Evolutionary conservation across 2,113 vertebrate genomes (phyloP), one percentile per base, ranked within the genome.

Genomic region (Coturnix japonica): DNA sequence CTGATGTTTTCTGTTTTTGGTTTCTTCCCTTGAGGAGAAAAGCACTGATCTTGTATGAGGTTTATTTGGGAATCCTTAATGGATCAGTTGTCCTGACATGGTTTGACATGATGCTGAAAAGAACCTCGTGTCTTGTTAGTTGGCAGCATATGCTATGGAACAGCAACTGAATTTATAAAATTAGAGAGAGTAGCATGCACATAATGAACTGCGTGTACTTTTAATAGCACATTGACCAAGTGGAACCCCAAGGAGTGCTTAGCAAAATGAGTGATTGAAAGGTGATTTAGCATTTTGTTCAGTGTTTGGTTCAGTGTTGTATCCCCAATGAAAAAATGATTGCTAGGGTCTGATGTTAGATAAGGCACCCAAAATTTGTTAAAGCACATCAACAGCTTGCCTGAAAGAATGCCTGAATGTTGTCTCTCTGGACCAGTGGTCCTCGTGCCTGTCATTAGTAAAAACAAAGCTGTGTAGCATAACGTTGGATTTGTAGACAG

Each of bases 101-200:
- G 31, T 35, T 54, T 74, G 49, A 56, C 1, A 4, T 4, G 17
- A 26, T 66, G 28, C 41, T 87, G 66, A 43, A 21, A 54, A 35
- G 81, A 71, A 39, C 35, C 15, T 1, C 1, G 15, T 30, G 23
- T 70, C 37, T 15, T 61, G 9, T 37, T 61, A 17, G 22, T 73
- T 93, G 46, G 15, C 20, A 59, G 67, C 19, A 30, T 8, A 2
- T 43, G 33, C 25, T 64, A 0, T 39, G 26, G 60, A 71, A 26
- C 28, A 75, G 25, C 35, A 51, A 26, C n/a, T 71, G 56, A 70
- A 60, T 83, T 91, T 61, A 53, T 53, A 28, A 53, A 53, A 53
- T 30, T 31, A 54, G 22, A 64, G 19, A 18, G 19, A 8, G 8
- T 13, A 66, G 43, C 0, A 1, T 6, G 30, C 5, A 5, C 0